Evolutionary conservation across 2,888 invertebrate genomes (phyloP).

Genomic region (Pristionchus exspectatus): DNA sequence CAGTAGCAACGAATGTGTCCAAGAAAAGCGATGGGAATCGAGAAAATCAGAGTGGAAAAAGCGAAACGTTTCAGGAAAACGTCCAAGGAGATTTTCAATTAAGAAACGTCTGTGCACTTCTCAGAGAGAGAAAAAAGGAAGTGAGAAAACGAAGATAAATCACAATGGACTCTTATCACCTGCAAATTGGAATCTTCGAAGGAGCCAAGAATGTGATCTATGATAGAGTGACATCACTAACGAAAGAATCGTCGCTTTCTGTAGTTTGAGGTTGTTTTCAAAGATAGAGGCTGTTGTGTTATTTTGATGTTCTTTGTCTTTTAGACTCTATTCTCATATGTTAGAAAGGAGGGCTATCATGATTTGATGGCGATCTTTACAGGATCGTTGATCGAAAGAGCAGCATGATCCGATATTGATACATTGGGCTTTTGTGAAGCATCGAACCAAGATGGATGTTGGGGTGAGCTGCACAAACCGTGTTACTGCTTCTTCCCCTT

Average conservation of each 20-base stretch:
- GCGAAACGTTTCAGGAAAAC: too few species aligned
- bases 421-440: neutral
- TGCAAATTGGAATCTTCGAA: neutral
- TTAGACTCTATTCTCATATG: neutral
- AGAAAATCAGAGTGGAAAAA: too few species aligned
- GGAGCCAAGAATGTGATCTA: neutral
- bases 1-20: too few species aligned
- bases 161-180: slow-evolving; percentile 21
- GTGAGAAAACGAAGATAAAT: neutral
- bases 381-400: neutral
- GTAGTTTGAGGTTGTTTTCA: neutral
- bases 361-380: neutral
- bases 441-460: neutral
- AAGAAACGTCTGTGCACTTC: neutral
- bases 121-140: neutral
- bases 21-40: too few species aligned
- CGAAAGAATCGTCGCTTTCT: neutral
- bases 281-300: neutral
- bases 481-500: neutral
- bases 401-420: neutral
- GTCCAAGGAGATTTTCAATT: too few species aligned
- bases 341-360: neutral
- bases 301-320: neutral
- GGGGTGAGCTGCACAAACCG: neutral
- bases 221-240: neutral